Evolutionary conservation across 1,140 invertebrate species (phyloP).

Genomic region (Diabrotica undecimpunctata): DNA sequence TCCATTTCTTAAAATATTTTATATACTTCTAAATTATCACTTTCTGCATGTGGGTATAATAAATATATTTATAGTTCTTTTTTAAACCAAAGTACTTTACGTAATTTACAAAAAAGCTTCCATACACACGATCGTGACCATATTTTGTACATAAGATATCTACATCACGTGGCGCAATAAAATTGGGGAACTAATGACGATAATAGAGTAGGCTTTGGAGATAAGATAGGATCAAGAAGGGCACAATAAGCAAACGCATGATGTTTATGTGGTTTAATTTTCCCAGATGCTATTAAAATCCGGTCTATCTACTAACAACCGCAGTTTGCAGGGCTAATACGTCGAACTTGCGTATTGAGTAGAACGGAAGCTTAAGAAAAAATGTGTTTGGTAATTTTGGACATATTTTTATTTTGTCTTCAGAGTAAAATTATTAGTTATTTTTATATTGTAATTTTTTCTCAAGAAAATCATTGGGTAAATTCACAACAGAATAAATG

Average conservation of each 20-base stretch:
- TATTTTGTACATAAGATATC: background rate
- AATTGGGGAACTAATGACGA: slow-evolving; percentile 4
- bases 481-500: too few species aligned
- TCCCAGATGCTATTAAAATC: slow-evolving; percentile 44
- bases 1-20: too few species aligned
- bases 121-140: background rate
- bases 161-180: background rate
- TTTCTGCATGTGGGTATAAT: too few species aligned
- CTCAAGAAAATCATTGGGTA: too few species aligned
- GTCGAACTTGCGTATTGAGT: slow-evolving; percentile 31
- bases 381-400: background rate
- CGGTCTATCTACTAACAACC: slow-evolving; percentile 28
- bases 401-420: too few species aligned
- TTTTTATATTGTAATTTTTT: too few species aligned
- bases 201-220: slow-evolving; percentile 18
- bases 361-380: background rate
- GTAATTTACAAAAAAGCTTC: too few species aligned
- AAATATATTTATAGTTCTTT: too few species aligned
- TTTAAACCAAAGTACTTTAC: too few species aligned
- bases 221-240: slow-evolving; percentile 35
- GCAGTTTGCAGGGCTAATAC: slow-evolving; percentile 36
- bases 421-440: too few species aligned
- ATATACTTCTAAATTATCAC: too few species aligned
- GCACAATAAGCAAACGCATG: slow-evolving; percentile 39
- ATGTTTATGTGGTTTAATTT: slow-evolving; percentile 46